A percentile compares a stretch with the other conserved stretches of the same genome.
Conservation (phyloP, 2,888 invertebrate genomes). For the Didymodactylos carnosus region DNA sequence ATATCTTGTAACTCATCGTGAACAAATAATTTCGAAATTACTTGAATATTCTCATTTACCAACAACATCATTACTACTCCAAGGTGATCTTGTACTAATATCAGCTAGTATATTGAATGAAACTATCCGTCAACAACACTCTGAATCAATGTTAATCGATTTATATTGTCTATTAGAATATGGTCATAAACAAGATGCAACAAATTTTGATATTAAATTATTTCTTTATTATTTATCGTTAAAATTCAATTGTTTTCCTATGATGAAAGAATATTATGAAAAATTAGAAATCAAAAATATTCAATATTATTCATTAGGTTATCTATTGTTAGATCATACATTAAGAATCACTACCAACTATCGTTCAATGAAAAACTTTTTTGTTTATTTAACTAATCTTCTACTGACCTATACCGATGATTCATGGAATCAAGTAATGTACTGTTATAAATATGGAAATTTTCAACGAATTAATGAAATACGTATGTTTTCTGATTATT, state of each 20-base stretch:
- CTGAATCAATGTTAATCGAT: no score
- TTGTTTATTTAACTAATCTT: neutral
- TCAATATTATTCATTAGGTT: slow-evolving; percentile 73
- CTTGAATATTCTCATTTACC: neutral
- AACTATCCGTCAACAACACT: neutral
- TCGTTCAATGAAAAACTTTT: neutral
- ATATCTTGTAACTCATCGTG: neutral
- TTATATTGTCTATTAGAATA: neutral
- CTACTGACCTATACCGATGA: neutral
- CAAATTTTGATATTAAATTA: neutral
- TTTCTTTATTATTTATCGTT: neutral
- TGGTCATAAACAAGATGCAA: neutral
- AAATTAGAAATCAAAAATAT: slow-evolving; percentile 73
- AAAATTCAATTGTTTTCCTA: neutral
- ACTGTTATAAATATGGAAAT: slow-evolving; percentile 13
- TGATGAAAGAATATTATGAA: slow-evolving; percentile 51
- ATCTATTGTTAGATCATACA: slow-evolving; percentile 24
- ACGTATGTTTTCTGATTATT: neutral
- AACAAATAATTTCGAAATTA: neutral
- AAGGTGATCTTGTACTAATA: neutral
- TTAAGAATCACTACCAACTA: neutral
- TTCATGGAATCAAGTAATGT: neutral
- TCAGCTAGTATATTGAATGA: neutral
- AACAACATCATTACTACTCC: neutral
- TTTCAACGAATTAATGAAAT: slow-evolving; percentile 7